Evolutionary conservation across 2,797 vertebrate species (phyloP).

Genomic region (Scleropages formosus): DNA sequence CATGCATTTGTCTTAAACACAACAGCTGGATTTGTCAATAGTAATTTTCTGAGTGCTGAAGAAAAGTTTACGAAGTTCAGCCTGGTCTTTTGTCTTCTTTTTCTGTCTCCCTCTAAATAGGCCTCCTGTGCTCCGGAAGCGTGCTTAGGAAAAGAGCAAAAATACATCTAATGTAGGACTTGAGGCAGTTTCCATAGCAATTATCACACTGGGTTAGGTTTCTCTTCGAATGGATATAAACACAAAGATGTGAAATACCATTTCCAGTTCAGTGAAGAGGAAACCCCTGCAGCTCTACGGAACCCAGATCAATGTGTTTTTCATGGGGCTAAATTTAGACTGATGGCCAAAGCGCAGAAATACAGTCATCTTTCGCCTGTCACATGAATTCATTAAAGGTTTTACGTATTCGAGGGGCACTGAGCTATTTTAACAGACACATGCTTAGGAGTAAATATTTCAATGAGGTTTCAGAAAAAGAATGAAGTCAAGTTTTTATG

Average conservation of each 20-base stretch:
- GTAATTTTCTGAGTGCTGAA: too few species aligned
- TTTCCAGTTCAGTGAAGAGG: background rate
- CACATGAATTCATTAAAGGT: too few species aligned
- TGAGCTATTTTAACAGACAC: too few species aligned
- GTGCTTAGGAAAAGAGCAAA: constrained; percentile 4
- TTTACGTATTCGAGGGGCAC: too few species aligned
- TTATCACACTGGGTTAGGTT: constrained; percentile 10
- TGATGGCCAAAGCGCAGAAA: background rate
- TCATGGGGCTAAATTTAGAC: background rate
- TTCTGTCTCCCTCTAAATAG: background rate
- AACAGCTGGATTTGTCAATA: too few species aligned
- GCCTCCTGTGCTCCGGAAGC: too few species aligned
- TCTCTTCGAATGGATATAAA: constrained; percentile 16
- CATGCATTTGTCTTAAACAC: too few species aligned
- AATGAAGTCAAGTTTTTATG: too few species aligned
- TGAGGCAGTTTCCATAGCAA: constrained; percentile 26
- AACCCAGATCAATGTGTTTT: background rate
- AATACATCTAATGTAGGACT: constrained; percentile 20
- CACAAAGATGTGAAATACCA: background rate
- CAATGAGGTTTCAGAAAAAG: too few species aligned
- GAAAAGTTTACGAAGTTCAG: too few species aligned
- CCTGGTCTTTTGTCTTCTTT: background rate
- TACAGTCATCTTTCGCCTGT: too few species aligned
- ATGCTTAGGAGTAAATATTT: background rate
- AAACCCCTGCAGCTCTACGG: background rate